These are phyloP conservation scores for Callospermophilus lateralis DNA, from an alignment of 2,113 vertebrate species.

Conservation along the genomic window DNA sequence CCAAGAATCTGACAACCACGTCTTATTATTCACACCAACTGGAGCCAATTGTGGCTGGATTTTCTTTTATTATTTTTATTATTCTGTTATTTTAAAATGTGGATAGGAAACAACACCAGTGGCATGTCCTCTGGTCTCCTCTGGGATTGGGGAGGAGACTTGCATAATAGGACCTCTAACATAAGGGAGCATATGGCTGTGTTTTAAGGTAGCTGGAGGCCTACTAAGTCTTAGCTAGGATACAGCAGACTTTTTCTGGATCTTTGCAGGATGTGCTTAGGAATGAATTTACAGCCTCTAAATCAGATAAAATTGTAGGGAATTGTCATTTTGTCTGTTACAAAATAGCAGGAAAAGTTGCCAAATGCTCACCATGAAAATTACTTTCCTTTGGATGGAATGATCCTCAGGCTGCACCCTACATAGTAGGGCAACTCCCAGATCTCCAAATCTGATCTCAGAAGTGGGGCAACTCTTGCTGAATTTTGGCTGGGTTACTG, in stretches of 20 bases:
- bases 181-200: slow-evolving; percentile 58
- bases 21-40: slow-evolving; percentile 83
- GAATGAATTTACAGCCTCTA: slow-evolving; percentile 46
- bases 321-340: slow-evolving; percentile 27
- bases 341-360: not conserved
- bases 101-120: slow-evolving; percentile 67
- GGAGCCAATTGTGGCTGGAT: slow-evolving; percentile 77
- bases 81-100: slow-evolving; percentile 71
- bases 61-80: not conserved
- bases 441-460: not conserved
- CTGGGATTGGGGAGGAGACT: slow-evolving; percentile 46
- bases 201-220: slow-evolving; percentile 58
- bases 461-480: slow-evolving; percentile 1
- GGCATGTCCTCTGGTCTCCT: slow-evolving; percentile 52
- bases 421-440: not conserved
- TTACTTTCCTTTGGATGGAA: not conserved
- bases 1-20: slow-evolving; percentile 77
- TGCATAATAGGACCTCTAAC: slow-evolving; percentile 37
- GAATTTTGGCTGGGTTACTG: not conserved
- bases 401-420: not conserved
- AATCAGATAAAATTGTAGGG: not conserved
- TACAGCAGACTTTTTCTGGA: slow-evolving; percentile 21
- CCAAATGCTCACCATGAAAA: not conserved
- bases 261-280: slow-evolving; percentile 40
- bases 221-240: slow-evolving; percentile 7